phyloP scores from a whole-genome alignment of 1,140 invertebrate species.

The Mycetomoellerius zeteki region DNA sequence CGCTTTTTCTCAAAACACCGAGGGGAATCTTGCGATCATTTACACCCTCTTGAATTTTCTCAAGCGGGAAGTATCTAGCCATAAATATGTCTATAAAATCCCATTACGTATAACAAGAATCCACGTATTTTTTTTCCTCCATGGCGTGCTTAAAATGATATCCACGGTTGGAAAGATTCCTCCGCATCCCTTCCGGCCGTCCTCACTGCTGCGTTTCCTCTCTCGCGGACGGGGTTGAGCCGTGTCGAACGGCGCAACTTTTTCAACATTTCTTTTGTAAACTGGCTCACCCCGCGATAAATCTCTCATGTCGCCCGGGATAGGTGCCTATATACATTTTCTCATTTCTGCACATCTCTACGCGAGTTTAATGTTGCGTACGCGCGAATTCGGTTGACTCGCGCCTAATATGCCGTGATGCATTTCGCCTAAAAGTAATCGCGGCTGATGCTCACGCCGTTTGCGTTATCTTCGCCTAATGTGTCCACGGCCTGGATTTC shows the following conservation, averaged over 20 bases:
- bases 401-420: slow-evolving; percentile 37
- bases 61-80: not conserved
- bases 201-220: slow-evolving; percentile 5
- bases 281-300: slow-evolving; percentile 34
- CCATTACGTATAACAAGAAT: slow-evolving; percentile 34
- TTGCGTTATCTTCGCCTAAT: slow-evolving; percentile 24
- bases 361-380: slow-evolving; percentile 50
- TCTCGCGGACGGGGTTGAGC: not conserved
- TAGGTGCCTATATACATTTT: slow-evolving; percentile 37
- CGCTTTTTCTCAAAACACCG: not conserved
- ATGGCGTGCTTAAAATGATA: slow-evolving; percentile 42
- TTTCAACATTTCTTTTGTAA: slow-evolving; percentile 39
- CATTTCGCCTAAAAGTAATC: slow-evolving; percentile 40
- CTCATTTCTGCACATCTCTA: not conserved
- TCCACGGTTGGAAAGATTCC: slow-evolving; percentile 62
- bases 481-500: slow-evolving; percentile 21
- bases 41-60: slow-evolving; percentile 1
- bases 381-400: slow-evolving; percentile 15
- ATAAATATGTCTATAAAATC: slow-evolving; percentile 55
- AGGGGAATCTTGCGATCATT: not conserved
- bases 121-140: not conserved
- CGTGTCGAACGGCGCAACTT: slow-evolving; percentile 30
- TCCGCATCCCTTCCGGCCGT: not conserved
- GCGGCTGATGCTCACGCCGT: not conserved
- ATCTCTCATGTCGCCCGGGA: slow-evolving; percentile 12